Base-by-base conservation (phyloP, 2,113 vertebrate species). In the Larimichthys polyactis region DNA sequence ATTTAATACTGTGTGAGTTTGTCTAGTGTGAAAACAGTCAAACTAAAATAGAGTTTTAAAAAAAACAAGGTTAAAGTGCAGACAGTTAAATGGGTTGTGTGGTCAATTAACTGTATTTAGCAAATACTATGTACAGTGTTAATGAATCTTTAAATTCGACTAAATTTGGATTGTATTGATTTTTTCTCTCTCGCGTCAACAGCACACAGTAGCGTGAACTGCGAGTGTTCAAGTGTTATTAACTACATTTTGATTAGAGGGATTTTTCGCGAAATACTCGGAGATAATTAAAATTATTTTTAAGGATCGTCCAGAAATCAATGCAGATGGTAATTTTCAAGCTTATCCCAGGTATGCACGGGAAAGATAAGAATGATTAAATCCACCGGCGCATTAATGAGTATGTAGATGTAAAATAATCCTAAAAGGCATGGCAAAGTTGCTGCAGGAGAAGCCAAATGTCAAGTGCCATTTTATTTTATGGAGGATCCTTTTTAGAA, bases 391-490 rank as follows among this genome's bases (percentile, higher is more conserved):
- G 89, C 91, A 93, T 94, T 94, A 94, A 93, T 92, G 90, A 94
- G 89, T 84, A 83, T 87, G 90, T 84, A 91, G 88, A 91, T 91
- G 90, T 91, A 81, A 91, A 93, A 91, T 94, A 93, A 93, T 93
- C 92, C 91, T 91, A 90, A 94, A 94, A 92, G 87, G 88, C 90
- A 88, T 88, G 77, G 86, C 86, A 83, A 87, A 75, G 89, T 79
- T 91, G 89, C 87, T 90, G 87, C 85, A 87, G 85, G 85, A 90
- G 87, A 91, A 92, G 91, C 90, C 92, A 94, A 92, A 93, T 94
- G 93, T 94, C 93, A 94, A 94, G 93, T 92, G 84, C 70, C 90
- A 80, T 92, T 91, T 90, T 84, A 90, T 90, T 94, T 93, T 75
- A 88, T 80, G 78, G 82, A 85, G 80, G 87, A 90, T 81, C 71